Evolutionary conservation across 2,113 vertebrate genomes (phyloP), one percentile per base, ranked within the genome.

Genomic region (Ophiodon elongatus): DNA sequence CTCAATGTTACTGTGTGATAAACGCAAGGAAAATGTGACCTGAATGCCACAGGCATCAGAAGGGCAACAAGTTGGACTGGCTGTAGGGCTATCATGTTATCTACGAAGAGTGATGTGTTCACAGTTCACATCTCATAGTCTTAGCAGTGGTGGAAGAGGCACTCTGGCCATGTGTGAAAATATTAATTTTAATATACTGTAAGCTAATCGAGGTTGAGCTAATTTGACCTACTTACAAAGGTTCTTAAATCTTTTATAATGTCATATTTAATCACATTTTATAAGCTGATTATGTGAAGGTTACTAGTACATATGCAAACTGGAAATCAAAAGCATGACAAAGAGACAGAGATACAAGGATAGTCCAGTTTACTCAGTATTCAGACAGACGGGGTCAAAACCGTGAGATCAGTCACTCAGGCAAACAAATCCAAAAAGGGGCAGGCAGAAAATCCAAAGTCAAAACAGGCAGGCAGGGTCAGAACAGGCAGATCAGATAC

Each of bases 1-100:
- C 77, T 63, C n/a, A 82, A 25, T 23, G 43, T 75, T 29, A 35
- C 39, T 23, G 81, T 37, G 67, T 54, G 31, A 66, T 77, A 62
- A 57, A 83, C n/a, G n/a, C 4, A 39, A 39, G 25, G 17, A 59
- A 73, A 64, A 59, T 37, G 57, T 73, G 59, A 74, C 41, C 62
- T 65, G 5, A 66, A 74, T 29, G 43, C 35, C 70, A 33, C 4
- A 1, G n/a, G 15, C 10, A 43, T 47, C 69, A 21, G 11, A 47
- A 62, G 68, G 50, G 78, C 77, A 29, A 3, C 4, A 0, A 4
- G 72, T 43, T 71, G 6, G 0, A 7, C 47, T 54, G 31, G 31
- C 64, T 43, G 8, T 17, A 1, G 19, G 43, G 11, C 50, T 52
- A 50, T 75, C 37, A 41, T 70, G 15, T 73, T 64, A 69, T 69